These are phyloP conservation scores for Elegia similella DNA, from an alignment of 2,888 invertebrate genomes.

Conservation along the genomic window DNA sequence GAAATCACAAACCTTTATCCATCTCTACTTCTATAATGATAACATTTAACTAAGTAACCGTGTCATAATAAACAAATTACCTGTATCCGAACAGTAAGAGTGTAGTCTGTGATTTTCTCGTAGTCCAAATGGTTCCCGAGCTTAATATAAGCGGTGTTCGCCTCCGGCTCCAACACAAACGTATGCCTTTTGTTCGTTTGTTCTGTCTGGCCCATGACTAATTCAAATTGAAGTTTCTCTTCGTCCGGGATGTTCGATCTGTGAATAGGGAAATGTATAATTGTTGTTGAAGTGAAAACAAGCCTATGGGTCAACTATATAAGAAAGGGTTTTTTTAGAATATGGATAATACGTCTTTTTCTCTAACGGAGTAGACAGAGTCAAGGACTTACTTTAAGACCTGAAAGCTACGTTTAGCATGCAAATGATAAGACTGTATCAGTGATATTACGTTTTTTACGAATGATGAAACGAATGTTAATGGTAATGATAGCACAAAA, in stretches of 20 bases:
- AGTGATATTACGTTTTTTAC: no score
- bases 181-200: slow-evolving; percentile 92
- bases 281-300: not conserved
- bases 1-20: no score
- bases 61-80: slow-evolving; percentile 46
- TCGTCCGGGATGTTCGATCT: slow-evolving; percentile 90
- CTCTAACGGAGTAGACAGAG: no score
- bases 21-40: not conserved
- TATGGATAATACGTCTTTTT: no score
- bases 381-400: no score
- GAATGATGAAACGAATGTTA: no score
- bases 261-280: not conserved
- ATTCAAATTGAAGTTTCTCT: slow-evolving; percentile 88
- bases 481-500: no score
- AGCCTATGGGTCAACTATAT: no score
- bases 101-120: slow-evolving; percentile 92
- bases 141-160: slow-evolving; percentile 87
- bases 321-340: no score
- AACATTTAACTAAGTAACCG: not conserved
- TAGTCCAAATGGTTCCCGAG: slow-evolving; percentile 90
- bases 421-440: no score
- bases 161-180: slow-evolving; percentile 85
- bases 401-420: no score
- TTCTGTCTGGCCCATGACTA: slow-evolving; percentile 91
- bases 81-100: slow-evolving; percentile 89